phyloP scores from a whole-genome alignment of 2,888 invertebrate genomes.

The Eristalinus sepulchralis region DNA sequence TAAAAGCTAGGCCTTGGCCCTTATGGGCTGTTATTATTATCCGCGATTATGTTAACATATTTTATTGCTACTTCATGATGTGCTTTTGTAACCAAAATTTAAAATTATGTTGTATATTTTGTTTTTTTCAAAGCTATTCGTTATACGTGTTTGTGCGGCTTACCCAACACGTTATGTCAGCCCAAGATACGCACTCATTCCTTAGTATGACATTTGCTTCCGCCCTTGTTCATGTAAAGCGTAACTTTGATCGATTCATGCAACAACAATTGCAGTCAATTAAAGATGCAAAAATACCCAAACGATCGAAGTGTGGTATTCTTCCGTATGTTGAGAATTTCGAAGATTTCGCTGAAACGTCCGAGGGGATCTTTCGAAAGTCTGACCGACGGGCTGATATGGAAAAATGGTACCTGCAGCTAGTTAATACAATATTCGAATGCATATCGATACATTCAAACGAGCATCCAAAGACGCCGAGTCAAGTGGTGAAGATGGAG shows the following conservation, averaged over 20 bases:
- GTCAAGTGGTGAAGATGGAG: constrained; percentile 96
- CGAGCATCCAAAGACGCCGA: constrained; percentile 95
- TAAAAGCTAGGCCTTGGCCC: too few relatives aligned
- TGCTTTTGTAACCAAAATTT: too few relatives aligned
- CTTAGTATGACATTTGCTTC: constrained; percentile 93
- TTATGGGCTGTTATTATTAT: too few relatives aligned
- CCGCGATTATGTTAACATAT: too few relatives aligned
- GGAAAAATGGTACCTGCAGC: constrained; percentile 93
- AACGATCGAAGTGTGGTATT: constrained; percentile 91
- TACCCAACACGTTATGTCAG: constrained; percentile 95
- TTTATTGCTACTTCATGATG: too few relatives aligned
- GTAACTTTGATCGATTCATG: constrained; percentile 96
- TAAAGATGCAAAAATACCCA: constrained; percentile 87
- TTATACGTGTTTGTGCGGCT: constrained; percentile 95
- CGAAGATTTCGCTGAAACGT: constrained; percentile 92
- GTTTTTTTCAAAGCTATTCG: constrained; percentile 86
- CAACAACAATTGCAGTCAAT: constrained; percentile 90
- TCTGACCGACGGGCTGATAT: constrained; percentile 94
- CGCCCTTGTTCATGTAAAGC: constrained; percentile 92
- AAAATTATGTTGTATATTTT: too few relatives aligned
- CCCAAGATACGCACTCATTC: constrained; percentile 92
- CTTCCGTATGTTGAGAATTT: constrained; percentile 94
- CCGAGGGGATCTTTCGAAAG: constrained; percentile 93
- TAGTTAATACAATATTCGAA: constrained; percentile 92
- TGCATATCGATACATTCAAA: constrained; percentile 89